Base-by-base conservation (phyloP, 2,888 invertebrate species). In the Phymatocera aterrima region DNA sequence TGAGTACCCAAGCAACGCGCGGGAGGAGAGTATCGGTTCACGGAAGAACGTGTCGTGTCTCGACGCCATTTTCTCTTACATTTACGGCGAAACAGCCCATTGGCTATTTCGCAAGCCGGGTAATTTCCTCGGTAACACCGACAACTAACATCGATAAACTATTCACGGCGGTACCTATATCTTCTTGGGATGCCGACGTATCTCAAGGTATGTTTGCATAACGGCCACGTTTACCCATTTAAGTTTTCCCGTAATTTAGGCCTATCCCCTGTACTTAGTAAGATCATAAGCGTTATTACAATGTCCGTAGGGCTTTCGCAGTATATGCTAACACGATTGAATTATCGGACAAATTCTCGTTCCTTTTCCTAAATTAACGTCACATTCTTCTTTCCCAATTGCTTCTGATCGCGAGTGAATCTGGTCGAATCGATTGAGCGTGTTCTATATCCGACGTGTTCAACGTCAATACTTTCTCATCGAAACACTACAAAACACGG, bases 81-180 rank as follows among this genome's bases (percentile, higher is more conserved):
- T 72, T 51, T 72, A 72, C 51, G 72, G 31, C 34, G 51, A 12
- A 28, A 21, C 37, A 51, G 31, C 12, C 51, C 72, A 72, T 72
- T 18, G 51, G 34, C 72, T 18, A 51, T 51, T 51, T 72, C 72
- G 34, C 51, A 72, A 48, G 31, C 72, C 51, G 51, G 48, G 34
- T 72, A 37, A 68, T 72, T 72, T 48, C 51, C 51, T 51, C 31
- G 43, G 48, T 31, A 51, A 72, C n/a, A n/a, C n/a, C n/a, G n/a
- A 21, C 51, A n/a, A 31, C n/a, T 18, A 51, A 72, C 72, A 48
- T n/a, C 72, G 48, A 51, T 72, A 72, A 68, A 68, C 68, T 68
- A 68, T 68, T 24, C 12, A 21, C 24, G 43, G 43, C 61, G 15
- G n/a, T 64, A 12, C 24, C 18, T 64, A 18, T 28, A 4, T 28